Evolutionary conservation across 2,888 invertebrate species (phyloP).

Genomic region (Phania funesta): DNA sequence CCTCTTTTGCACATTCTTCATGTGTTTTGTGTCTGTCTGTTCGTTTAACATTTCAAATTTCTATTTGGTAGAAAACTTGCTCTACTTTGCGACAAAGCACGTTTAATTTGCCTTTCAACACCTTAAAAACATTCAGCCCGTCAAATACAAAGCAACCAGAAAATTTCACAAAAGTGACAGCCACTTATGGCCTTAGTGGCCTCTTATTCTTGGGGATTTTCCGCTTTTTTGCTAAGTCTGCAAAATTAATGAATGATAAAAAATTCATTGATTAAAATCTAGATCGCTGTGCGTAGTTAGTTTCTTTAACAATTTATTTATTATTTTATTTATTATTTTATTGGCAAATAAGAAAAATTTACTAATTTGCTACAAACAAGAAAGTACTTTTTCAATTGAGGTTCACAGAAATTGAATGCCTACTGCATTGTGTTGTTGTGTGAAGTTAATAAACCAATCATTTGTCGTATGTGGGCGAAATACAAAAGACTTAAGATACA

Average conservation of each 20-base stretch:
- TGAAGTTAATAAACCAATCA: no score
- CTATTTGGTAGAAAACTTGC: conserved; percentile 60
- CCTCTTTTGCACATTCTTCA: conserved; percentile 17
- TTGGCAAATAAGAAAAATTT: neutral
- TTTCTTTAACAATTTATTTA: neutral
- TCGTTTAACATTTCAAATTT: conserved; percentile 27
- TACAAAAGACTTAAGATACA: no score
- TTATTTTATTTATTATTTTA: no score
- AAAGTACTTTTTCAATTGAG: neutral
- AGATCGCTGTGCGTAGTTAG: conserved; percentile 31
- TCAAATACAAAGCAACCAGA: conserved; percentile 4
- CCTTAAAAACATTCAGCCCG: conserved; percentile 38
- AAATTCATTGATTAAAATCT: conserved; percentile 63
- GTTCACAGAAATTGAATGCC: neutral
- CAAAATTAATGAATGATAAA: conserved; percentile 50
- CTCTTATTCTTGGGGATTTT: conserved; percentile 34
- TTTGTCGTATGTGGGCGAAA: no score
- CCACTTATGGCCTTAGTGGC: conserved; percentile 43
- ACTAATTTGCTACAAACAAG: neutral
- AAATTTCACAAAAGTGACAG: conserved; percentile 52
- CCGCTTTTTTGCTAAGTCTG: neutral
- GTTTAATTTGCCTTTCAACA: conserved; percentile 60
- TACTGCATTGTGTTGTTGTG: no score
- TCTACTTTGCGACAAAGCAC: conserved; percentile 68
- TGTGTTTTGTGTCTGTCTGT: neutral